Evolutionary conservation across 2,113 vertebrate species (phyloP).

Genomic region (Pontoporia blainvillei): DNA sequence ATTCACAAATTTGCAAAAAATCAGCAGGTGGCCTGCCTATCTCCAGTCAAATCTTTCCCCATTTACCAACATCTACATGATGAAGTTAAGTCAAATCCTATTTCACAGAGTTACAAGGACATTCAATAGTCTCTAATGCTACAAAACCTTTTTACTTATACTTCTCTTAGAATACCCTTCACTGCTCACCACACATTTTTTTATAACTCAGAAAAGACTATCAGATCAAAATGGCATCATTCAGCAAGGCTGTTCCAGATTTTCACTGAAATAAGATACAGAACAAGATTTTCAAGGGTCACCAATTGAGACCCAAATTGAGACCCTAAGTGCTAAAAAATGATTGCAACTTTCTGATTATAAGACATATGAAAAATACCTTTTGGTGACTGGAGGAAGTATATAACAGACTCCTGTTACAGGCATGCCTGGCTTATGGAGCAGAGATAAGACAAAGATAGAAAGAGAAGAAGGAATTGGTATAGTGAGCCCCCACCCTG

Average conservation of each 20-base stretch:
- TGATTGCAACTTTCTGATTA: background rate
- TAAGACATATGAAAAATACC: background rate
- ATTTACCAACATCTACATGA: background rate
- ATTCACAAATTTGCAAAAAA: background rate
- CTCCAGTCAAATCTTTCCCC: background rate
- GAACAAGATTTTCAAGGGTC: background rate
- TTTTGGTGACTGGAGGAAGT: background rate
- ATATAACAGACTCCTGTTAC: background rate
- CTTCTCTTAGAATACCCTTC: background rate
- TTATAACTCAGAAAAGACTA: background rate
- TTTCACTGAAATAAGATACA: background rate
- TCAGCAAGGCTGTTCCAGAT: background rate
- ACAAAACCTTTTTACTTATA: background rate
- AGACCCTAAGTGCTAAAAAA: background rate
- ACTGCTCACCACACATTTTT: background rate
- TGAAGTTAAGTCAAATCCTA: background rate
- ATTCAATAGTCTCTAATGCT: background rate
- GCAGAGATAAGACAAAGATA: background rate
- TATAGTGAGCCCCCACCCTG: too few relatives aligned
- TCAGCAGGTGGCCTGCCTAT: background rate
- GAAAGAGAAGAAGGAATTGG: background rate
- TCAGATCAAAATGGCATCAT: background rate
- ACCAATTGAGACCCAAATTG: background rate
- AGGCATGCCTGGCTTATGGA: background rate
- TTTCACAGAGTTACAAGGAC: background rate